These are phyloP conservation scores for Bombus ignitus DNA, from an alignment of 1,140 invertebrate species.

Conservation along the genomic window DNA sequence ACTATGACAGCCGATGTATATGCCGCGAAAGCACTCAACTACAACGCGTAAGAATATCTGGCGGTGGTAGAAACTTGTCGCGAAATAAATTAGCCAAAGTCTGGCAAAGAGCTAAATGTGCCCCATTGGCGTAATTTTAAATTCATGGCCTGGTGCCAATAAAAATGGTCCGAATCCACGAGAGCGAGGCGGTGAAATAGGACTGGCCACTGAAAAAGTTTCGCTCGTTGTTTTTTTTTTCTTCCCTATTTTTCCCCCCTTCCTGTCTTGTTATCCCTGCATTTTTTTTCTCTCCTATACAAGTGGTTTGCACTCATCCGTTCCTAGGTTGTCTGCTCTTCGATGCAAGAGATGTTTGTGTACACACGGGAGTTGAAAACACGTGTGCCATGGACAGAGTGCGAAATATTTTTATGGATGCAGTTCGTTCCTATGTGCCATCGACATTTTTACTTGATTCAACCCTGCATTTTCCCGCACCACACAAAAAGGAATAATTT, in stretches of 20 bases:
- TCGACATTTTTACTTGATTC: not conserved
- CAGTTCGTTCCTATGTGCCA: not conserved
- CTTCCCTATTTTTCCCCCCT: not conserved
- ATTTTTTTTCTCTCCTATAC: slow-evolving; percentile 12
- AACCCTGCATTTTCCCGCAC: not conserved
- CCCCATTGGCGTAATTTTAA: slow-evolving; percentile 68
- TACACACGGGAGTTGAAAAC: not conserved
- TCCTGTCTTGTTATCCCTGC: not conserved
- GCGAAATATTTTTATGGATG: slow-evolving; percentile 20
- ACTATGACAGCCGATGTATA: not conserved
- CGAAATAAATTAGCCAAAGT: slow-evolving; percentile 63
- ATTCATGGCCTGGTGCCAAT: slow-evolving; percentile 66
- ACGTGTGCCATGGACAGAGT: not conserved
- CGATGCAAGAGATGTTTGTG: slow-evolving; percentile 8
- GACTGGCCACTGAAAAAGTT: slow-evolving; percentile 45
- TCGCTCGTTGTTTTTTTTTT: not conserved
- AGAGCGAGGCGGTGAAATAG: slow-evolving; percentile 42
- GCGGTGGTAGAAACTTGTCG: slow-evolving; percentile 56
- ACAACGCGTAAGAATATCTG: slow-evolving; percentile 54
- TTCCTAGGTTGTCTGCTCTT: not conserved
- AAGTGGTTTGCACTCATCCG: not conserved
- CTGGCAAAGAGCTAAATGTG: slow-evolving; percentile 69
- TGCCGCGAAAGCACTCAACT: not conserved
- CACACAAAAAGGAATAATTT: not conserved
- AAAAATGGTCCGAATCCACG: slow-evolving; percentile 45